Percentiles rank a stretch among this genome's conserved stretches.
phyloP scores from a whole-genome alignment of 2,113 vertebrate species.

The Nematolebias whitei region DNA sequence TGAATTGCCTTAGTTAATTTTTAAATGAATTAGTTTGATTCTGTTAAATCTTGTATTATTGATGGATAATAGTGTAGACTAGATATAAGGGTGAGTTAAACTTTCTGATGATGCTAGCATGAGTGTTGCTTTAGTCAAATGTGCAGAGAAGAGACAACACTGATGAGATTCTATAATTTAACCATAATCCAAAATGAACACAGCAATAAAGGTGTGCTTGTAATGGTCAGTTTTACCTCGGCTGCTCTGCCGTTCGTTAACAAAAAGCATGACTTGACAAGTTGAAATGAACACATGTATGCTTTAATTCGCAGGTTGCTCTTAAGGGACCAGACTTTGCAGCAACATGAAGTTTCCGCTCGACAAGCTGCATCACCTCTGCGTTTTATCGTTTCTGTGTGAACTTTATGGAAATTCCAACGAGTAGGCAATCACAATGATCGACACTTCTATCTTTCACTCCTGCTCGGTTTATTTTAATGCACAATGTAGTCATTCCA shows the following conservation, averaged over 20 bases:
- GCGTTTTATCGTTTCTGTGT: background rate
- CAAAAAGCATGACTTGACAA: background rate
- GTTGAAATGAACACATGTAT: constrained; percentile 16
- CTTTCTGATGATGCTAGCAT: too few relatives aligned
- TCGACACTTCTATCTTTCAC: constrained; percentile 14
- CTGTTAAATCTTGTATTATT: too few relatives aligned
- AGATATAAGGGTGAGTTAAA: too few relatives aligned
- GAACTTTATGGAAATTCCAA: constrained; percentile 41
- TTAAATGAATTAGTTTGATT: too few relatives aligned
- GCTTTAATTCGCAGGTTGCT: constrained; percentile 45
- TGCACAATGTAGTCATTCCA: constrained; percentile 63
- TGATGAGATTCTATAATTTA: too few relatives aligned
- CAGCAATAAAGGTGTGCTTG: too few relatives aligned
- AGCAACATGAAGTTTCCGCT: constrained; percentile 41
- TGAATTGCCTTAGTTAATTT: too few relatives aligned
- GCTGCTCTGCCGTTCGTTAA: background rate
- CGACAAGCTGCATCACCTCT: constrained; percentile 13
- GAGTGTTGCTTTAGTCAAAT: too few relatives aligned
- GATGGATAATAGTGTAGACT: too few relatives aligned
- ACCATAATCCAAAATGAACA: too few relatives aligned
- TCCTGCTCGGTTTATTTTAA: constrained; percentile 17
- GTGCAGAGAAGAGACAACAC: too few relatives aligned
- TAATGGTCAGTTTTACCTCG: background rate
- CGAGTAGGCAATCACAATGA: constrained; percentile 1
- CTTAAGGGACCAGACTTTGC: constrained; percentile 55